These are phyloP conservation scores for Rosalia funebris DNA, from an alignment of 2,888 invertebrate species.

Conservation along the genomic window DNA sequence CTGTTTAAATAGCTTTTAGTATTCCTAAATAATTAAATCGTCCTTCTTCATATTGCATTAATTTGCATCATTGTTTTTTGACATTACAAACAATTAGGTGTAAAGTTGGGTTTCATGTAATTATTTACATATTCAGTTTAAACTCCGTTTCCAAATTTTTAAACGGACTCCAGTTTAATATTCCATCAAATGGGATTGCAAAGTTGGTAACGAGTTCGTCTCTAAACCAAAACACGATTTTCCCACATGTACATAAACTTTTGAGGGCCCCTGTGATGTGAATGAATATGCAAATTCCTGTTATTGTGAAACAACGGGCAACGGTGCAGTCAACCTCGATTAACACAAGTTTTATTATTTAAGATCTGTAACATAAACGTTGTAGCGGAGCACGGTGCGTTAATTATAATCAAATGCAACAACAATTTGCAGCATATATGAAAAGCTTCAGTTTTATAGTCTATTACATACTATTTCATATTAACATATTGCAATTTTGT, in stretches of 20 bases:
- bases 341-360: background rate
- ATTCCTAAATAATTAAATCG: no score
- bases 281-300: background rate
- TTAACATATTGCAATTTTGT: no score
- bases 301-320: background rate
- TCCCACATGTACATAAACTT: background rate
- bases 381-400: background rate
- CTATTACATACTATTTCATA: no score
- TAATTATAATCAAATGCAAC: background rate
- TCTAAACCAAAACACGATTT: background rate
- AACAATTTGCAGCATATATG: background rate
- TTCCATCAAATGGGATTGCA: background rate
- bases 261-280: background rate
- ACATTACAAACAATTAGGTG: no score
- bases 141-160: no score
- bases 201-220: background rate
- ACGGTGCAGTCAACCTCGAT: background rate
- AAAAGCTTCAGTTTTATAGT: no score
- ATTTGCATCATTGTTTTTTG: no score
- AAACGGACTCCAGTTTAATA: background rate
- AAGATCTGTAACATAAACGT: background rate
- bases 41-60: no score
- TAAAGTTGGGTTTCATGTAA: no score
- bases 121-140: no score
- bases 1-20: no score